These are phyloP conservation scores for Capricornis sumatraensis DNA, from an alignment of 2,113 vertebrate species.

Conservation along the genomic window DNA sequence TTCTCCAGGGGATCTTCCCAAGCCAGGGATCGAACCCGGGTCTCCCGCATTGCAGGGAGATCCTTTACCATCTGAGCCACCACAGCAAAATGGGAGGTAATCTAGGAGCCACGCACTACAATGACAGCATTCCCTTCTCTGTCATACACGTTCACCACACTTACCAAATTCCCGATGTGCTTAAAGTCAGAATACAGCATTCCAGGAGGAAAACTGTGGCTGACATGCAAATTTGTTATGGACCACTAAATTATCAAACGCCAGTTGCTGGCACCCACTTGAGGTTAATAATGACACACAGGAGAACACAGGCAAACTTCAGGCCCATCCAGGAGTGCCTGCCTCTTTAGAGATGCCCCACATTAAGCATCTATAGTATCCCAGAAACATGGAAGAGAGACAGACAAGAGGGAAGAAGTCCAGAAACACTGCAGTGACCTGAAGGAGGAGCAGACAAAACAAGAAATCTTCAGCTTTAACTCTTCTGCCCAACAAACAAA, in stretches of 20 bases:
- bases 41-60: background rate
- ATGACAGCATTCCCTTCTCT: background rate
- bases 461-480: background rate
- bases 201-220: background rate
- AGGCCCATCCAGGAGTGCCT: background rate
- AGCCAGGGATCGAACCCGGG: rapidly evolving
- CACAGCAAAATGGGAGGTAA: background rate
- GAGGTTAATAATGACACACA: background rate
- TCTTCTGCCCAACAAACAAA: background rate
- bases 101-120: background rate
- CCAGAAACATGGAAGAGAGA: background rate
- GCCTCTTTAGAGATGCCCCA: background rate
- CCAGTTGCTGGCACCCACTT: background rate
- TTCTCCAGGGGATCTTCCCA: background rate
- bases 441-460: background rate
- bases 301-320: background rate
- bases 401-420: background rate
- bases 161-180: background rate
- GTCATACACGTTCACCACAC: background rate
- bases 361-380: background rate
- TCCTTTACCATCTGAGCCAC: background rate
- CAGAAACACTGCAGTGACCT: background rate
- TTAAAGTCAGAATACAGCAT: background rate
- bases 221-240: background rate
- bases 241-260: background rate